These are phyloP conservation scores for Heterocephalus glaber DNA, from an alignment of 2,113 vertebrate species.

Conservation along the genomic window DNA sequence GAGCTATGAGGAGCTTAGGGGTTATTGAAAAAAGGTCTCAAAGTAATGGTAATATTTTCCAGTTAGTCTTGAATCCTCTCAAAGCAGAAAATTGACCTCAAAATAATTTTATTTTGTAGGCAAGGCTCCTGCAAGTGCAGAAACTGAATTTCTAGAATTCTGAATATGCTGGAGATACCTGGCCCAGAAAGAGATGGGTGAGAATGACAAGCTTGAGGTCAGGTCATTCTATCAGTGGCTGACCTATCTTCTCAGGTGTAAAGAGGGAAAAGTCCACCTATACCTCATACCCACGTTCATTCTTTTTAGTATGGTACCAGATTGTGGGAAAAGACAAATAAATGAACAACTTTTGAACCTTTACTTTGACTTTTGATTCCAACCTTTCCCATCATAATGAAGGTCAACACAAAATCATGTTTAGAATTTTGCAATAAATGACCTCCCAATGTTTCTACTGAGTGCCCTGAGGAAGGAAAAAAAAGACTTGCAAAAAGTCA, in stretches of 20 bases:
- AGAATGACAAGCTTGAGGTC: neutral
- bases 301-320: neutral
- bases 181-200: neutral
- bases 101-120: conserved; percentile 57
- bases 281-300: neutral
- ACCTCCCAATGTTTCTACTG: neutral
- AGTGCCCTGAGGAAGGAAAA: neutral
- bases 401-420: neutral
- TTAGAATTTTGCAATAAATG: neutral
- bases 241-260: neutral
- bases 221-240: neutral
- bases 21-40: conserved; percentile 59
- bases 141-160: neutral
- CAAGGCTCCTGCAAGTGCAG: neutral
- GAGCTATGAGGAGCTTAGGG: conserved; percentile 55
- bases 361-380: neutral
- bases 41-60: conserved; percentile 57
- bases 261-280: neutral
- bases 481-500: neutral
- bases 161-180: neutral
- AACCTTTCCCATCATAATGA: neutral
- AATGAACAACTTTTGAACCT: neutral
- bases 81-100: conserved; percentile 43
- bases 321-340: neutral
- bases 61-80: conserved; percentile 62